Evolutionary conservation across 2,888 invertebrate genomes (phyloP), one percentile per base, ranked within the genome.

Genomic region (Limnephilus rhombicus): DNA sequence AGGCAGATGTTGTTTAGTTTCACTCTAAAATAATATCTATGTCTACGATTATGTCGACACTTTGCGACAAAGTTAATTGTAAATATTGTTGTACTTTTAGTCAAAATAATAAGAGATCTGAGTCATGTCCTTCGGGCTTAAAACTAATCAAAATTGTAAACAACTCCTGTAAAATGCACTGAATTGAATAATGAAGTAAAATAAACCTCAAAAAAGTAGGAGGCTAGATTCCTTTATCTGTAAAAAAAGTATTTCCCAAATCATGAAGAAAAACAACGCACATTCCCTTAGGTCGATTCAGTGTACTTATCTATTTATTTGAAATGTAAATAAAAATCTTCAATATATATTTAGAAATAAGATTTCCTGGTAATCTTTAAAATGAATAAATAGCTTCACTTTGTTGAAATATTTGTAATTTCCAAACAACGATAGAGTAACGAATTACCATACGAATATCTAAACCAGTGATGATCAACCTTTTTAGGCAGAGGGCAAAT

Each of bases 321-420:
- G 37, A 83, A 83, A 37, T 83, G 83, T 83, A 83, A 83, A 83
- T 83, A 83, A 83, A 41, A 83, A 83, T 12, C 12, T 34, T 83
- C 18, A 53, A 53, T 15, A 18, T 53, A 53, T 53, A 5, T 53
- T 31, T 83, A 34, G 83, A 83, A 34, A 15, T 83, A 53, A 83
- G 83, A 49, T 49, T 82, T 29, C 34, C 37, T 34, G 15, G 15
- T 41, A 37, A 83, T 24, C 34, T 34, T 83, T 37, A 83, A 83
- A 37, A 18, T 41, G 24, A 37, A 24, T 83, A 83, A 37, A 24
- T 83, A 83, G 83, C 37, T 83, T 83, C 18, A 83, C 24, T 34
- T 37, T 41, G 83, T 24, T 41, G 83, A 24, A 83, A 68, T 83
- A 68, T 68, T 68, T n/a, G n/a, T 68, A 68, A 37, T 37, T 83